Percentiles rank a stretch among this genome's conserved stretches.
These are phyloP conservation scores for Acrobasis consociella DNA, from an alignment of 2,888 invertebrate genomes.

Conservation along the genomic window DNA sequence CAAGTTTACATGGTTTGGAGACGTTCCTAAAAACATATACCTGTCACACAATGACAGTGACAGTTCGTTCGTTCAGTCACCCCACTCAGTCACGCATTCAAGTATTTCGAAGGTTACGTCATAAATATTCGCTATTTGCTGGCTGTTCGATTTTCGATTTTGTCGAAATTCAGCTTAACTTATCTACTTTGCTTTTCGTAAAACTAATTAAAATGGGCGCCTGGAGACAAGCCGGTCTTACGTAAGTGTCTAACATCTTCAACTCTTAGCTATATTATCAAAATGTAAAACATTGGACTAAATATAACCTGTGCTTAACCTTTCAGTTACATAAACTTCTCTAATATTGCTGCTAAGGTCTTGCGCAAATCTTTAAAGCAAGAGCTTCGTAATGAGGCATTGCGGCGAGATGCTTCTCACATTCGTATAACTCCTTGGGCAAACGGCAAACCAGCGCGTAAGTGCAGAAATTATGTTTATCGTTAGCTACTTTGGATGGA, in stretches of 20 bases:
- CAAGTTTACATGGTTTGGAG: too few species aligned
- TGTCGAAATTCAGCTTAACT: conserved; percentile 27
- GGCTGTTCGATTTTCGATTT: conserved; percentile 37
- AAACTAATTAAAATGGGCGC: conserved; percentile 84
- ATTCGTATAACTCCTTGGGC: conserved; percentile 95
- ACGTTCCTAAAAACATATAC: too few species aligned
- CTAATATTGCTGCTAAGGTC: conserved; percentile 94
- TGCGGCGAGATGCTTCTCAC: conserved; percentile 88
- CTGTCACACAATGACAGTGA: too few species aligned
- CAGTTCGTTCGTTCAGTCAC: too few species aligned
- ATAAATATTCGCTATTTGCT: conserved; percentile 32
- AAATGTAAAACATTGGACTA: neutral
- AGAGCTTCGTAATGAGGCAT: conserved; percentile 87
- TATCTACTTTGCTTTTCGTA: conserved; percentile 32
- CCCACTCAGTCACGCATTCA: too few species aligned
- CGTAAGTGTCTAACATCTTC: conserved; percentile 81
- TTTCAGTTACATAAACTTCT: conserved; percentile 96
- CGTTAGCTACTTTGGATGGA: neutral
- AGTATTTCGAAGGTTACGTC: conserved; percentile 45
- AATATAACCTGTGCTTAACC: conserved; percentile 22
- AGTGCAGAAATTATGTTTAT: conserved; percentile 56
- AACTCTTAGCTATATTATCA: neutral
- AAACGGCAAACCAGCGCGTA: conserved; percentile 93
- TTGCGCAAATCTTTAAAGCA: conserved; percentile 91
- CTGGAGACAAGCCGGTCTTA: conserved; percentile 93